phyloP scores from a whole-genome alignment of 2,113 vertebrate species.

The Oceanodroma tethys region DNA sequence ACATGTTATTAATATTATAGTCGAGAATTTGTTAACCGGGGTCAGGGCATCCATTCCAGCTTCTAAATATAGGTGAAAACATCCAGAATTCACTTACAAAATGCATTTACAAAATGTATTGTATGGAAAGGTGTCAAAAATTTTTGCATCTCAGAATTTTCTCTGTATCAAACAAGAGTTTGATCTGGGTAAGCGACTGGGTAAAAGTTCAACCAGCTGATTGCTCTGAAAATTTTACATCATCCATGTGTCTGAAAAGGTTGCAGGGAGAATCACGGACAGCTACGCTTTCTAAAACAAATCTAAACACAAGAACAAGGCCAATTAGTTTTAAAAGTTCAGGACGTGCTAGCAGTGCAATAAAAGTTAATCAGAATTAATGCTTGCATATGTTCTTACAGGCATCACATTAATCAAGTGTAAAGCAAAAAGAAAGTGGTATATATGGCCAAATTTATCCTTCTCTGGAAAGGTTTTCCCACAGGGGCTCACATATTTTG shows the following conservation, averaged over 20 bases:
- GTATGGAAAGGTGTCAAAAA: not conserved
- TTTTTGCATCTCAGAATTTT: not conserved
- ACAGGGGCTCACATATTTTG: not conserved
- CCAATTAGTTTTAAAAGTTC: constrained; percentile 33
- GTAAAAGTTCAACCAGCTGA: not conserved
- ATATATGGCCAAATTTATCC: not conserved
- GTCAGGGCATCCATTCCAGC: not conserved
- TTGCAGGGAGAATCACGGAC: not conserved
- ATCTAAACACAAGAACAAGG: not conserved
- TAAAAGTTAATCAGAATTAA: constrained; percentile 50
- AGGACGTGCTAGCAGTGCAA: not conserved
- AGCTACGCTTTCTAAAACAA: not conserved
- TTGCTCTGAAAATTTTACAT: not conserved
- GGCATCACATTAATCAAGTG: constrained; percentile 8
- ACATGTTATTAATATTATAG: not conserved
- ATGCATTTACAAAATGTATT: not conserved
- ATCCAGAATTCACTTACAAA: not conserved
- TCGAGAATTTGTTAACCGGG: not conserved
- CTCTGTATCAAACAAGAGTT: not conserved
- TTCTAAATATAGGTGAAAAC: not conserved
- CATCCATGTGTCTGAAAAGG: not conserved
- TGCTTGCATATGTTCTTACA: constrained; percentile 4
- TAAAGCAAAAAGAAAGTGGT: not conserved
- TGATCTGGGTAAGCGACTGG: not conserved
- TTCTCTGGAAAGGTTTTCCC: not conserved